A percentile compares a stretch with the other conserved stretches of the same genome.
phyloP scores from a whole-genome alignment of 2,797 vertebrate genomes.

The Pelobates cultripes region DNA sequence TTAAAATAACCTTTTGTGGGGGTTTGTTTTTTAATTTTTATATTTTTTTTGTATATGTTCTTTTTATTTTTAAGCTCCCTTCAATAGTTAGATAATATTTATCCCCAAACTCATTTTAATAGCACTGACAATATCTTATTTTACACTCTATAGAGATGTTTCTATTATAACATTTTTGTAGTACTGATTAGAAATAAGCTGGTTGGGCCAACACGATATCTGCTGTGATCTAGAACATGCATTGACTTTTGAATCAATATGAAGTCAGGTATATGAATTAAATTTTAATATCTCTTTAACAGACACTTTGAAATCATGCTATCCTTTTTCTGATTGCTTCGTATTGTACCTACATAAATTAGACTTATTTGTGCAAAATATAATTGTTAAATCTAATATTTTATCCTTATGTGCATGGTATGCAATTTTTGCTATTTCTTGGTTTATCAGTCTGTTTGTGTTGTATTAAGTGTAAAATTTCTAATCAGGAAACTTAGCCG shows the following conservation, averaged over 20 bases:
- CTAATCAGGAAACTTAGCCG: neutral
- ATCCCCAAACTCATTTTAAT: neutral
- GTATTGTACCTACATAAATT: neutral
- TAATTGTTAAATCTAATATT: neutral
- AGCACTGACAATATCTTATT: neutral
- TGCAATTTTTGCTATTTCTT: neutral
- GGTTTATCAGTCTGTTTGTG: neutral
- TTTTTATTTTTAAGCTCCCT: no score
- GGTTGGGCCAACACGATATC: neutral
- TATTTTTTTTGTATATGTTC: neutral
- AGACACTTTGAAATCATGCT: neutral
- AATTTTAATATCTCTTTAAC: neutral
- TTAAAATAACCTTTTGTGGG: neutral
- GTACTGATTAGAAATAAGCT: neutral
- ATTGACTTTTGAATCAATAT: neutral
- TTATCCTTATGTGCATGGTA: neutral
- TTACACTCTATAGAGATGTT: neutral
- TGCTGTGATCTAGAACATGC: neutral
- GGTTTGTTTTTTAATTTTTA: neutral
- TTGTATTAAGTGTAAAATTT: neutral
- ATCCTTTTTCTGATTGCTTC: neutral
- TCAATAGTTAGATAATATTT: neutral
- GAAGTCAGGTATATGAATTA: neutral
- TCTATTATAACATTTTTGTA: neutral
- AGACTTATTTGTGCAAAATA: conserved; percentile 1